A percentile compares a stretch with the other conserved stretches of the same genome.
These are phyloP conservation scores for Teleiodes luculella DNA, from an alignment of 2,888 invertebrate genomes.

Conservation along the genomic window DNA sequence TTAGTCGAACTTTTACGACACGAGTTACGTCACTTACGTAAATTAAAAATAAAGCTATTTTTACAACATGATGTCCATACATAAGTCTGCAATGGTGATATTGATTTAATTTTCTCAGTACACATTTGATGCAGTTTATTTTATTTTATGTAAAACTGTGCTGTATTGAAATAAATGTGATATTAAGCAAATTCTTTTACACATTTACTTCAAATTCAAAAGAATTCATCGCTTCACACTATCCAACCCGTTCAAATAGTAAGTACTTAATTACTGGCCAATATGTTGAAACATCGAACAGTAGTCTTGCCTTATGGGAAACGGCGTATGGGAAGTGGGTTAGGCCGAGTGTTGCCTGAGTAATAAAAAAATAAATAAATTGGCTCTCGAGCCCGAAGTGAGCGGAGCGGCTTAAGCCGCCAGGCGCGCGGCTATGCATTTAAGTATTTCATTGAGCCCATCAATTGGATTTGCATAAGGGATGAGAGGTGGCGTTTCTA, in stretches of 20 bases:
- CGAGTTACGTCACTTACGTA: too few species aligned
- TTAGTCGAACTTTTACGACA: too few species aligned
- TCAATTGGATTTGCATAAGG: conserved; percentile 40
- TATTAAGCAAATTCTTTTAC: too few species aligned
- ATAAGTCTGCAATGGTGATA: too few species aligned
- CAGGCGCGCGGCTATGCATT: conserved; percentile 40
- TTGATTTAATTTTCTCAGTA: too few species aligned
- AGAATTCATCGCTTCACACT: neutral
- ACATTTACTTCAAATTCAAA: too few species aligned
- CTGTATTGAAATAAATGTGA: too few species aligned
- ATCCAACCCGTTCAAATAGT: neutral
- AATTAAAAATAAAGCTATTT: too few species aligned
- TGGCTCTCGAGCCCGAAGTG: conserved; percentile 26
- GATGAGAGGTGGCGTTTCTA: conserved; percentile 16
- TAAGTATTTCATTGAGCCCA: conserved; percentile 47
- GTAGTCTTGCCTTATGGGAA: conserved; percentile 4
- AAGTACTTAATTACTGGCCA: neutral
- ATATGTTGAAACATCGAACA: neutral
- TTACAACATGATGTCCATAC: too few species aligned
- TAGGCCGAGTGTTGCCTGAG: neutral
- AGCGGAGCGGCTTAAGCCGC: conserved; percentile 30
- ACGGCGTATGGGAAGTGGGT: conserved; percentile 6
- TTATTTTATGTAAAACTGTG: too few species aligned
- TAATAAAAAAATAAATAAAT: conserved; percentile 46
- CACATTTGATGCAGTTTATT: too few species aligned